A percentile compares a stretch with the other conserved stretches of the same genome.
phyloP scores from a whole-genome alignment of 2,797 vertebrate species.

The Sebastiscus albofasciatus region DNA sequence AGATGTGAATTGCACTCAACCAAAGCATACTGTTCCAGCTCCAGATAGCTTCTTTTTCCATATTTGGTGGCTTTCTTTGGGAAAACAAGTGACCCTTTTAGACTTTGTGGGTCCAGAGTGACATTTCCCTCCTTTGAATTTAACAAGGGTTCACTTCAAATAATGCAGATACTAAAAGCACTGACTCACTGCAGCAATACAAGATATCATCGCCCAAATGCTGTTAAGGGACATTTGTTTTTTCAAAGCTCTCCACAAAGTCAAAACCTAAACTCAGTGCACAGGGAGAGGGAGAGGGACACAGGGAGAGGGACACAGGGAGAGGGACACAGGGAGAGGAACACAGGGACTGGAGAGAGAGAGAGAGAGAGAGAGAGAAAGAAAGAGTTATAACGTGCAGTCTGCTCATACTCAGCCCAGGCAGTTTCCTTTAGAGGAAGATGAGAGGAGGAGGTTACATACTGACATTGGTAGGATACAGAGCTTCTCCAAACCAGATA shows the following conservation, averaged over 20 bases:
- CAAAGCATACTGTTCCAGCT: neutral
- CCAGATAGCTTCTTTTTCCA: neutral
- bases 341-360: neutral
- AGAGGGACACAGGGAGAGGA: too few species aligned
- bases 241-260: neutral
- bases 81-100: neutral
- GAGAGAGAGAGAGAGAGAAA: neutral
- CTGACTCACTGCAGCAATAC: neutral
- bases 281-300: neutral
- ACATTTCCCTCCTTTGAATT: neutral
- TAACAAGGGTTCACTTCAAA: neutral
- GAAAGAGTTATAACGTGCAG: neutral
- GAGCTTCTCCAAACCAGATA: conserved; percentile 25
- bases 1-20: neutral
- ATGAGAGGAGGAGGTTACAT: conserved; percentile 31
- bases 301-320: too few species aligned
- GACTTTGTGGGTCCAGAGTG: neutral
- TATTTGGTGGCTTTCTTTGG: neutral
- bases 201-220: neutral
- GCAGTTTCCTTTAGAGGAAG: conserved; percentile 26
- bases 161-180: neutral
- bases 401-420: conserved; percentile 17
- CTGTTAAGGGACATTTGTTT: neutral
- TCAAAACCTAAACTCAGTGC: neutral
- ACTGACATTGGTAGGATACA: conserved; percentile 10